phyloP scores from a whole-genome alignment of 2,113 vertebrate species.

The Haliaeetus leucogaster region DNA sequence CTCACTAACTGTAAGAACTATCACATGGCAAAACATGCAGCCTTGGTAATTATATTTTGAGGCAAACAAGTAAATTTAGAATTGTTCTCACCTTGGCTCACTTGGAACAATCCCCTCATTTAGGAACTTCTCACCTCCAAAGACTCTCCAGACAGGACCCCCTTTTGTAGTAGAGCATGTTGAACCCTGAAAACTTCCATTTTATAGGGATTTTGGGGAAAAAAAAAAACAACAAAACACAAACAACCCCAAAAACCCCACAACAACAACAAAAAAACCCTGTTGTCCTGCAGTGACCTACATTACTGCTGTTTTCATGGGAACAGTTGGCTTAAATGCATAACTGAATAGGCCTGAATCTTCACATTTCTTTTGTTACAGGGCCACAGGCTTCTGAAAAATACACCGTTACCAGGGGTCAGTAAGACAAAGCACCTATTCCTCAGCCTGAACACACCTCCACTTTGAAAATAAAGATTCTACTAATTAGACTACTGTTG shows the following conservation, averaged over 20 bases:
- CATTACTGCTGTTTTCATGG: rapidly evolving
- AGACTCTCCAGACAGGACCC: rapidly evolving
- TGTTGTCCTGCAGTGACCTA: background rate
- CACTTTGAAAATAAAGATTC: background rate
- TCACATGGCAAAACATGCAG: rapidly evolving
- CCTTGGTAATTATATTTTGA: rapidly evolving
- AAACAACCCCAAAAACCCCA: too few species aligned
- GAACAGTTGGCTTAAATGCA: rapidly evolving
- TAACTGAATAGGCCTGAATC: background rate
- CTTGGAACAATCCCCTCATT: rapidly evolving
- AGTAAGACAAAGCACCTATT: background rate
- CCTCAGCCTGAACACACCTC: background rate
- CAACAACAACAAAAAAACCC: too few species aligned
- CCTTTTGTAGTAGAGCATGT: rapidly evolving
- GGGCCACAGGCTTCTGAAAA: background rate
- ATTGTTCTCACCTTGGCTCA: background rate
- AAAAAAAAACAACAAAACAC: too few species aligned
- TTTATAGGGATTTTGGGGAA: too few species aligned
- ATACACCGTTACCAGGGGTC: background rate
- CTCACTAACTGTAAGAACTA: background rate
- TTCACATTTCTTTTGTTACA: background rate
- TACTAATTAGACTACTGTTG: background rate
- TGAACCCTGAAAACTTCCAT: background rate
- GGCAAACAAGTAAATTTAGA: background rate
- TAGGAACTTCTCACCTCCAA: background rate